phyloP scores from a whole-genome alignment of 2,113 vertebrate species.

The Danionella cerebrum region DNA sequence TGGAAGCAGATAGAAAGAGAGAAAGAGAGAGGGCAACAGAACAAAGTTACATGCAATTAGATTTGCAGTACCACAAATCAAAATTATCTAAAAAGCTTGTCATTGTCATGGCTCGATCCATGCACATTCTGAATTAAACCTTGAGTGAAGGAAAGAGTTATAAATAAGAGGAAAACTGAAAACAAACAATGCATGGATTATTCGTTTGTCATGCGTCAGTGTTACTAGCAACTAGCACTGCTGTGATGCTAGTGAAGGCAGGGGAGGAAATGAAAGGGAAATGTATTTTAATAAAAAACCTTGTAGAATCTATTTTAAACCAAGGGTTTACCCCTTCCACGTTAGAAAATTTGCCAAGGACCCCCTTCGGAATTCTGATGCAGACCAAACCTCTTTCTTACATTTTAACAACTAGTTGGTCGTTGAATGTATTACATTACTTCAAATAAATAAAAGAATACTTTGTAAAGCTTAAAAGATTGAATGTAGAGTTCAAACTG shows the following conservation, averaged over 20 bases:
- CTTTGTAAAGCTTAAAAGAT: too few species aligned
- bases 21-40: conserved; percentile 55
- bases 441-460: too few species aligned
- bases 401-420: too few species aligned
- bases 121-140: conserved; percentile 53
- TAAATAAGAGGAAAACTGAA: conserved; percentile 39
- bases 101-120: conserved; percentile 45
- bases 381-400: too few species aligned
- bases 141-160: neutral
- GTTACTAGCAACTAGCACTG: conserved; percentile 37
- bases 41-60: conserved; percentile 92
- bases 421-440: too few species aligned
- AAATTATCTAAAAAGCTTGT: conserved; percentile 52
- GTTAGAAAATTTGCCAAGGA: too few species aligned
- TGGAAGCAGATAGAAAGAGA: conserved; percentile 49
- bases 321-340: too few species aligned
- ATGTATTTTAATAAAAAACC: neutral
- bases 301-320: too few species aligned
- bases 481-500: too few species aligned
- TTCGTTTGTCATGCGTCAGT: conserved; percentile 47
- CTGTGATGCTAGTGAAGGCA: conserved; percentile 32
- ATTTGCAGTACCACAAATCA: conserved; percentile 63
- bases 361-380: too few species aligned
- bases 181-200: conserved; percentile 41
- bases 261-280: conserved; percentile 28